These are phyloP conservation scores for Erethizon dorsatum DNA, from an alignment of 2,797 vertebrate species.

Conservation along the genomic window DNA sequence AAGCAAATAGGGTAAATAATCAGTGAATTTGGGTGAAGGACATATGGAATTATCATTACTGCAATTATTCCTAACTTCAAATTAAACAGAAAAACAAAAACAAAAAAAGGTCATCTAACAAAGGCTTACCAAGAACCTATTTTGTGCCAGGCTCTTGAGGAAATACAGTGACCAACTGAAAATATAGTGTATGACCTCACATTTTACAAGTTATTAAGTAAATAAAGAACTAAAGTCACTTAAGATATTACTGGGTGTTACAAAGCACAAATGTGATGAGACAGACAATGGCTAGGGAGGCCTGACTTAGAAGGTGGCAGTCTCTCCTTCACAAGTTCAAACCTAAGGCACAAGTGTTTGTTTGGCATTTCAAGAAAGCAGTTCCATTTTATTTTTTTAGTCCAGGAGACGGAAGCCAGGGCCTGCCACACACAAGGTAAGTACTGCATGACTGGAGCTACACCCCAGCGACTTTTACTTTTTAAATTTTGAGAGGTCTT, in stretches of 20 bases:
- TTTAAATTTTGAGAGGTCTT: neutral
- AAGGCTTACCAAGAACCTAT: neutral
- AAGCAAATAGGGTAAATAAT: neutral
- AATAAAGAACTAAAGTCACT: neutral
- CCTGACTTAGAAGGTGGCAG: neutral
- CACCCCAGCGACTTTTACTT: neutral
- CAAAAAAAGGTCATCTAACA: neutral
- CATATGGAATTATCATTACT: neutral
- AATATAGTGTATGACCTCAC: neutral
- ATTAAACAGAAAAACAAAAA: neutral
- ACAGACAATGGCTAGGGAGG: neutral
- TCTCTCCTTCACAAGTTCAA: neutral
- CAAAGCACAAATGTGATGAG: neutral
- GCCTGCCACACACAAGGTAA: neutral
- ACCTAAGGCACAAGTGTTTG: neutral
- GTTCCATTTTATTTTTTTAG: neutral
- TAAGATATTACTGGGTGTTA: neutral
- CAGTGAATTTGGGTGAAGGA: neutral
- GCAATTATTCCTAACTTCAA: neutral
- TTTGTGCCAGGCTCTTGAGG: neutral
- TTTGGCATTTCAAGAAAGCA: neutral
- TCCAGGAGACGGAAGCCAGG: neutral
- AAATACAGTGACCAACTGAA: neutral
- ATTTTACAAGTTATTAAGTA: neutral
- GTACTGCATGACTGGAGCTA: too few relatives aligned